phyloP scores from a whole-genome alignment of 2,797 vertebrate genomes.

The Peromyscus nudipes region DNA sequence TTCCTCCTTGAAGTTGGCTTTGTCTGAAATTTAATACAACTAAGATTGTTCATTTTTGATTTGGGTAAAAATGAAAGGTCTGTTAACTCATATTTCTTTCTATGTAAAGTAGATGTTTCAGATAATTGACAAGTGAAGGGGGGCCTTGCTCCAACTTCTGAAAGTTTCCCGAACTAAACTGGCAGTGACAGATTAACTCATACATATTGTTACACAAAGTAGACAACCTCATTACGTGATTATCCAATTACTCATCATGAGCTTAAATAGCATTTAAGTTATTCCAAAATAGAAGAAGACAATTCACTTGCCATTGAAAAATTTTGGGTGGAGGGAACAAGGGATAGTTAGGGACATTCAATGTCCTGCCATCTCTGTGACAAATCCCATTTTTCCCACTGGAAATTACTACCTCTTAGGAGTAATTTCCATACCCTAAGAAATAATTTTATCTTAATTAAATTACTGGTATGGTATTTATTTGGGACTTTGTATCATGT shows the following conservation, averaged over 20 bases:
- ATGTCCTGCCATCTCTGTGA: neutral
- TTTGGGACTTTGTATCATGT: neutral
- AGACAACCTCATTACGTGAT: neutral
- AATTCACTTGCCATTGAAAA: neutral
- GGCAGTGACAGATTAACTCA: neutral
- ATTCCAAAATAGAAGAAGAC: neutral
- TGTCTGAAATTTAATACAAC: slow-evolving; percentile 40
- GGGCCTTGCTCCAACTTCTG: neutral
- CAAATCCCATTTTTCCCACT: neutral
- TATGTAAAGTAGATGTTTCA: neutral
- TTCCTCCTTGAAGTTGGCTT: slow-evolving; percentile 22
- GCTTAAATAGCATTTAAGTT: neutral
- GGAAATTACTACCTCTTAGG: neutral
- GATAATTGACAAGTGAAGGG: neutral
- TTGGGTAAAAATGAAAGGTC: neutral
- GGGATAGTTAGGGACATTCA: neutral
- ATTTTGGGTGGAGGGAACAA: neutral
- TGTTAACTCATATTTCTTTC: neutral
- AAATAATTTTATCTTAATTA: neutral
- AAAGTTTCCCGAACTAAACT: neutral
- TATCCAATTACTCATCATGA: neutral
- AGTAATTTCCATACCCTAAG: neutral
- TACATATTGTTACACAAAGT: neutral
- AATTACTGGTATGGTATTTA: neutral
- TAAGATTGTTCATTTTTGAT: neutral